Percentiles rank a stretch among this genome's conserved stretches.
Evolutionary conservation across 23 tunicate species (phyloP).

Genomic region (Diplosoma virens): DNA sequence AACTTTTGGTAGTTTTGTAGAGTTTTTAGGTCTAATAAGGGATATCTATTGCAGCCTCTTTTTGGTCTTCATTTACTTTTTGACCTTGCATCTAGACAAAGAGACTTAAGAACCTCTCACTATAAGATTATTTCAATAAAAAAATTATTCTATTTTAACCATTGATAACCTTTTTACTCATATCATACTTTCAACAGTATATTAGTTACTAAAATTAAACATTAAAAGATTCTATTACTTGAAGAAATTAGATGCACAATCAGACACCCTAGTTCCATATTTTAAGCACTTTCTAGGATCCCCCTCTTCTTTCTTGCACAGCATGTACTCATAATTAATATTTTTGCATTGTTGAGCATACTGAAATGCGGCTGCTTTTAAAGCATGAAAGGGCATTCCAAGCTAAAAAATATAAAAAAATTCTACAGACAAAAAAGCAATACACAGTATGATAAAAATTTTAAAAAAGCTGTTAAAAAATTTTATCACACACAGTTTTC

Average conservation of each 20-base stretch:
- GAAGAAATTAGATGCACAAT: constrained; percentile 91
- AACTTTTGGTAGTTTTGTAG: no score
- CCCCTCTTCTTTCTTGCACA: constrained; percentile 74
- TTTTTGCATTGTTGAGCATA: constrained; percentile 69
- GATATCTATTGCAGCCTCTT: no score
- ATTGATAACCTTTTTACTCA: no score
- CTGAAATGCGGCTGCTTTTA: constrained; percentile 94
- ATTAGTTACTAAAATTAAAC: no score
- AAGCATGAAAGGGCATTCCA: constrained; percentile 85
- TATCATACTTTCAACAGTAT: no score
- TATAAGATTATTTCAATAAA: no score
- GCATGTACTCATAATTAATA: constrained; percentile 80
- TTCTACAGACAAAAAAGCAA: neutral
- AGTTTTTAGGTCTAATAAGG: no score
- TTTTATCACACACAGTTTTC: neutral
- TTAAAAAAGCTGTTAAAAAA: neutral
- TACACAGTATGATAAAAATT: neutral
- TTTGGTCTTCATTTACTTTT: no score
- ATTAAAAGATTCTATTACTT: constrained; percentile 44
- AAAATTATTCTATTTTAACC: no score
- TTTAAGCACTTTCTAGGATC: constrained; percentile 87
- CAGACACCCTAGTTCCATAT: constrained; percentile 63
- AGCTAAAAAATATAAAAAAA: constrained; percentile 37
- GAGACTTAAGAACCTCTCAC: no score
- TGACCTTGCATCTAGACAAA: no score